Evolutionary conservation across 1,140 invertebrate genomes (phyloP), one percentile per base, ranked within the genome.

Genomic region (Aculops lycopersici): DNA sequence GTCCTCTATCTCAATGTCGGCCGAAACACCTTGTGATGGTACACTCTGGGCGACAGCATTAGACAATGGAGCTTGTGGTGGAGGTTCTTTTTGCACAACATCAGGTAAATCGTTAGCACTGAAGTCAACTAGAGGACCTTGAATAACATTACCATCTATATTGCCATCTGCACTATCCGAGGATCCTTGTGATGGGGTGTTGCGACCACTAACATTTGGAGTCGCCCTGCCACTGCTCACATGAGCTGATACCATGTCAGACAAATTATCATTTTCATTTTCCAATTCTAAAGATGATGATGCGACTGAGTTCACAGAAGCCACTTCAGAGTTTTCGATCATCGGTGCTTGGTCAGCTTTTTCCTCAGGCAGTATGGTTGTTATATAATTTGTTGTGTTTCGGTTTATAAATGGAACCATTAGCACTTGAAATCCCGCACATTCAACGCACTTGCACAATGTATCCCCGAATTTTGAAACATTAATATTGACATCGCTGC

Each of bases 241-340:
- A 64, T 81, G 72, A 1, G 73, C 73, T 5, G 72, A 74, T 15
- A 76, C 72, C 81, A 90, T 90, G 54, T 92, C 84, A 3, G 78
- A 84, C 1, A 90, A 61, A 57, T 88, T 88, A 52, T 83, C 78
- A 53, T 81, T 79, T 53, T 80, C 74, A 51, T 81, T 75, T 52
- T 83, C 78, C 12, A 84, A 60, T 41, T 58, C 53, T 16, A 53
- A 47, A 12, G 47, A 49, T 18, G 77, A 81, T 31, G 78, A 83
- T n/a, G 75, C 77, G 31, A 83, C 79, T 44, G 79, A 86, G 55
- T 86, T 79, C 59, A 83, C 86, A 20, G 76, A 83, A 0, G 80
- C 79, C 8, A 78, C 80, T 58, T 90, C 83, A 5, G 78, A 86
- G 35, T 60, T 90, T 81, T 46, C 83, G 60, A 57, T 86, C 84